Evolutionary conservation across 2,113 vertebrate genomes (phyloP), one percentile per base, ranked within the genome.

Genomic region (Sphaerodactylus townsendi): DNA sequence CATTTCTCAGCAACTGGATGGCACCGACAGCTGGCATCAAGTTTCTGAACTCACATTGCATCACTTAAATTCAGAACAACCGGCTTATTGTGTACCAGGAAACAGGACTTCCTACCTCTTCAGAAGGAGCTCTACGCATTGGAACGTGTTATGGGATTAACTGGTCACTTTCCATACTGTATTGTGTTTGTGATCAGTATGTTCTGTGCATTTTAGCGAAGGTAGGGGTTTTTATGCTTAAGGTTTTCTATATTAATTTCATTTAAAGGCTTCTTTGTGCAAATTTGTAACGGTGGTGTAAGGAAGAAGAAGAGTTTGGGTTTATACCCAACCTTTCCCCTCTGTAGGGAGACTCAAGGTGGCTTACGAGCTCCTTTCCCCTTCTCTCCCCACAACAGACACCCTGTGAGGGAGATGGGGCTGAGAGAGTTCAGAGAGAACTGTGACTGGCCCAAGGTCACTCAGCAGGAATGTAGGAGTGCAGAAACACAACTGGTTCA

Each of bases 41-140:
- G 71, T 75, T 80, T 56, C 81, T 72, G 21, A 65, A 41, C 33
- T 62, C 77, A 83, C 30, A 8, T 35, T 68, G 33, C 74, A 46
- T 75, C 25, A 5, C 74, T 86, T 41, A 48, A 66, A 48, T 19
- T 30, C 44, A n/a, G 39, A 79, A 90, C 73, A 82, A 77, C 35
- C 11, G 28, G 66, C 68, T 82, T 74, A 59, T 84, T 76, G 73
- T 70, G 7, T 48, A 82, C 68, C 77, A 87, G 85, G 93, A 87
- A 85, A 62, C 59, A 39, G 48, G 30, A 64, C 62, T 84, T 88
- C 86, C 80, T 80, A 79, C 77, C 30, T 80, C 53, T 76, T 33
- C 15, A 82, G 56, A 1, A 2, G 50, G 56, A 39, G 21, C 41
- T 84, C 39, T n/a, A 11, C 39, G 15, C 50, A 46, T n/a, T 66